phyloP scores from a whole-genome alignment of 1,140 invertebrate species.

The Trichoplusia ni region DNA sequence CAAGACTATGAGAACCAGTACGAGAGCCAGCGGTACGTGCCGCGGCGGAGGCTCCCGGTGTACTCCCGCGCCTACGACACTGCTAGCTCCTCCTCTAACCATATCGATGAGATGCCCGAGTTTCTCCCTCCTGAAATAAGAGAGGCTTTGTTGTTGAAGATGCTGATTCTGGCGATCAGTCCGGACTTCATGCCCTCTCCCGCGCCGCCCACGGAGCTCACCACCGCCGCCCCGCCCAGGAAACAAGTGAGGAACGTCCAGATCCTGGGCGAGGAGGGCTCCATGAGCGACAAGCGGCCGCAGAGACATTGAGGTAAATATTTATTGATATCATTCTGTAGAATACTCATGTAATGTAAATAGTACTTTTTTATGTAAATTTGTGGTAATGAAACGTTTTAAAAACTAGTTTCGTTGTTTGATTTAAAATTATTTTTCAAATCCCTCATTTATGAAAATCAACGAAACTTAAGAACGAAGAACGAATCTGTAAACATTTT shows the following conservation, averaged over 20 bases:
- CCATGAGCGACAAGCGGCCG: slow-evolving; percentile 48
- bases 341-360: slow-evolving; percentile 52
- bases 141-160: slow-evolving; percentile 85
- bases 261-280: slow-evolving; percentile 82
- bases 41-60: slow-evolving; percentile 64
- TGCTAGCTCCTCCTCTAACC: slow-evolving; percentile 72
- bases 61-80: slow-evolving; percentile 76
- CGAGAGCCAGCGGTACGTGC: slow-evolving; percentile 72
- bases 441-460: background rate
- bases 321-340: slow-evolving; percentile 27
- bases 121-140: slow-evolving; percentile 85
- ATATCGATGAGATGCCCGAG: slow-evolving; percentile 83
- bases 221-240: slow-evolving; percentile 69
- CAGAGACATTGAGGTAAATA: slow-evolving; percentile 54
- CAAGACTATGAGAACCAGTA: slow-evolving; percentile 76
- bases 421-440: slow-evolving; percentile 11
- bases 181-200: slow-evolving; percentile 81
- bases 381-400: slow-evolving; percentile 35
- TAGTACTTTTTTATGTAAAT: slow-evolving; percentile 40
- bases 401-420: slow-evolving; percentile 27
- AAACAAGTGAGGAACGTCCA: slow-evolving; percentile 83
- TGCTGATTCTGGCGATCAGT: slow-evolving; percentile 87
- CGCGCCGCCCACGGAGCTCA: slow-evolving; percentile 62
- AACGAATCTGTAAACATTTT: too few relatives aligned
- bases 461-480: too few relatives aligned